These are phyloP conservation scores for Apistogramma diplotaenia DNA, from an alignment of 2,113 vertebrate genomes.

Conservation along the genomic window DNA sequence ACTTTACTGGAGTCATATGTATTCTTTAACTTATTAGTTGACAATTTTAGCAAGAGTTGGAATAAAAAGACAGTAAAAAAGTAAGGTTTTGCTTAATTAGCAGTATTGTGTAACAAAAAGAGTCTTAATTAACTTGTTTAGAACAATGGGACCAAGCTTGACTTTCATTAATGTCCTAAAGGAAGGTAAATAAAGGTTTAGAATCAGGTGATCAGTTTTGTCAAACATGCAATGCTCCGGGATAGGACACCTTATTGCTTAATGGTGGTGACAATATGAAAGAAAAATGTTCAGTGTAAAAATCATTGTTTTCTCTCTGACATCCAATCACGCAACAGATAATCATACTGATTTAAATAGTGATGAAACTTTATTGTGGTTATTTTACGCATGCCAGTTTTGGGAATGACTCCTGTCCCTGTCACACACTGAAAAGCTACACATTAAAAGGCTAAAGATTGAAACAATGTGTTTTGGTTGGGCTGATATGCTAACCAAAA, in stretches of 20 bases:
- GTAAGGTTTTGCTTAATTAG: slow-evolving; percentile 4
- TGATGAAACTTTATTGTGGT: not conserved
- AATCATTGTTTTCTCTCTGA: not conserved
- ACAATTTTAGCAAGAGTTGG: slow-evolving; percentile 16
- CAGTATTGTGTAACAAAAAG: not conserved
- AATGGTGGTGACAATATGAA: not conserved
- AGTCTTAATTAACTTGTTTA: slow-evolving; percentile 13
- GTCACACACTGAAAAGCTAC: not conserved
- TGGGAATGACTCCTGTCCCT: not conserved
- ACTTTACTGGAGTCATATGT: slow-evolving; percentile 6
- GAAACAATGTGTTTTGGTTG: not conserved
- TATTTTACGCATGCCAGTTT: not conserved
- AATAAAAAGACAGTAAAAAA: slow-evolving; percentile 16
- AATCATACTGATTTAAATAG: not conserved
- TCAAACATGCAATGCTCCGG: no score
- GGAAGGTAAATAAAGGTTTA: not conserved
- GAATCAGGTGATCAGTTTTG: no score
- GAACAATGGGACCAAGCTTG: not conserved
- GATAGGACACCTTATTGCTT: not conserved
- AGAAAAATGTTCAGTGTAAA: not conserved
- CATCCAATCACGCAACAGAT: not conserved
- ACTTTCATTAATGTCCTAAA: not conserved
- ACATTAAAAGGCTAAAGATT: not conserved
- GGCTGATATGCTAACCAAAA: not conserved
- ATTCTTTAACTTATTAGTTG: slow-evolving; percentile 44